Percentiles rank a stretch among this genome's conserved stretches.
These are phyloP conservation scores for Gymnocypris eckloni DNA, from an alignment of 2,797 vertebrate species.

Conservation along the genomic window DNA sequence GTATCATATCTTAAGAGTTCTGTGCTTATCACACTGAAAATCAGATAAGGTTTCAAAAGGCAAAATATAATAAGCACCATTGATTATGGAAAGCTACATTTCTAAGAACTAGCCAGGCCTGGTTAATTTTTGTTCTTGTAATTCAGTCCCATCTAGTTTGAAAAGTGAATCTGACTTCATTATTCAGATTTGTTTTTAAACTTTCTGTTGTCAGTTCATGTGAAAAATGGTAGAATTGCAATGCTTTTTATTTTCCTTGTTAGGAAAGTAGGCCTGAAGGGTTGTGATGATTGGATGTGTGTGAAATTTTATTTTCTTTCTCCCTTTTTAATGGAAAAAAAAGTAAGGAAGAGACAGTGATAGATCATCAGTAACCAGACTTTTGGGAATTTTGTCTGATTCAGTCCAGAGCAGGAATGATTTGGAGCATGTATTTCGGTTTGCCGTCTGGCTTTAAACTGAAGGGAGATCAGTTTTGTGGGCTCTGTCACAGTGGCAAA, in stretches of 20 bases:
- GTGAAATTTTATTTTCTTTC: not conserved
- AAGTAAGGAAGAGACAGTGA: not conserved
- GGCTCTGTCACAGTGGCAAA: constrained; percentile 11
- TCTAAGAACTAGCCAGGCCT: not conserved
- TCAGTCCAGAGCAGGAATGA: constrained; percentile 7
- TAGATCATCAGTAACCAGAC: constrained; percentile 30
- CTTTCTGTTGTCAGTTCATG: not conserved
- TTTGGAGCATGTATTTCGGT: not conserved
- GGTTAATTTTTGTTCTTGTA: not conserved
- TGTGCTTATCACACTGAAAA: not conserved
- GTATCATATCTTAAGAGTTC: not conserved
- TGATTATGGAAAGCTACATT: not conserved
- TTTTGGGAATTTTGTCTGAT: constrained; percentile 35
- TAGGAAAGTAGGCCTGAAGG: constrained; percentile 1
- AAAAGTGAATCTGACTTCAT: no score
- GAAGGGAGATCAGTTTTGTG: constrained; percentile 11
- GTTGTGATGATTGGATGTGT: not conserved
- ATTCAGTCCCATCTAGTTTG: not conserved
- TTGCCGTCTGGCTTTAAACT: constrained; percentile 12
- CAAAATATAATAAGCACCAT: not conserved
- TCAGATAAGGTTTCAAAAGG: not conserved
- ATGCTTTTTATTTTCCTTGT: not conserved
- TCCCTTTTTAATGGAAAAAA: not conserved
- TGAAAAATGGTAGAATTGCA: not conserved
- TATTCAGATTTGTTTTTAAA: not conserved